Conservation (phyloP, 2,797 vertebrate species). For the Myripristis murdjan region DNA sequence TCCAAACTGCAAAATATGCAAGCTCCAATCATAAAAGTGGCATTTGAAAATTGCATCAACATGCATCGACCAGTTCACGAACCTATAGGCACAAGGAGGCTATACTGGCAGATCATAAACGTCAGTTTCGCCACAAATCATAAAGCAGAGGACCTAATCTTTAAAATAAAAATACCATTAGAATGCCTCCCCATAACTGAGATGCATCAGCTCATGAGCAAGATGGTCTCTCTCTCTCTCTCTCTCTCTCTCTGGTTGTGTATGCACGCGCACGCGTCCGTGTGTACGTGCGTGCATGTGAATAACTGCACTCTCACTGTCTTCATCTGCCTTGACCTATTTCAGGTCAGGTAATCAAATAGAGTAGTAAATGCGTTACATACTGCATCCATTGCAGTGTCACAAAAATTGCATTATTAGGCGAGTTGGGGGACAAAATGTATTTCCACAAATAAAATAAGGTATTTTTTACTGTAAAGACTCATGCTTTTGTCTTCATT, state of each 20-base stretch:
- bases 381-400: conserved; percentile 43
- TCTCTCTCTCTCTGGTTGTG: conserved; percentile 14
- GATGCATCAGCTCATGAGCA: conserved; percentile 64
- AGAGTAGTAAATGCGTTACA: conserved; percentile 67
- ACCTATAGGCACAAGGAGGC: background rate
- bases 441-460: conserved; percentile 31
- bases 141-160: background rate
- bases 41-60: conserved; percentile 13
- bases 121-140: conserved; percentile 30
- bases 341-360: conserved; percentile 82
- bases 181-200: conserved; percentile 42
- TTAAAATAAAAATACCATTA: conserved; percentile 20
- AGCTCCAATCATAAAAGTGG: background rate
- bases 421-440: background rate
- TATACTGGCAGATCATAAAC: conserved; percentile 20
- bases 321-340: conserved; percentile 81
- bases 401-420: conserved; percentile 50
- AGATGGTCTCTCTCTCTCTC: conserved; percentile 17
- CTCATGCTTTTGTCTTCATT: conserved; percentile 16
- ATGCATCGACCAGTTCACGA: conserved; percentile 2
- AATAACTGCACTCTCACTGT: conserved; percentile 83
- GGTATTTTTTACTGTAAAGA: conserved; percentile 22
- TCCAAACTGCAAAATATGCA: conserved; percentile 8
- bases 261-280: conserved; percentile 15
- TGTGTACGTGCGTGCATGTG: conserved; percentile 51